These are phyloP conservation scores for Agriotes lineatus DNA, from an alignment of 2,888 invertebrate genomes.

Conservation along the genomic window DNA sequence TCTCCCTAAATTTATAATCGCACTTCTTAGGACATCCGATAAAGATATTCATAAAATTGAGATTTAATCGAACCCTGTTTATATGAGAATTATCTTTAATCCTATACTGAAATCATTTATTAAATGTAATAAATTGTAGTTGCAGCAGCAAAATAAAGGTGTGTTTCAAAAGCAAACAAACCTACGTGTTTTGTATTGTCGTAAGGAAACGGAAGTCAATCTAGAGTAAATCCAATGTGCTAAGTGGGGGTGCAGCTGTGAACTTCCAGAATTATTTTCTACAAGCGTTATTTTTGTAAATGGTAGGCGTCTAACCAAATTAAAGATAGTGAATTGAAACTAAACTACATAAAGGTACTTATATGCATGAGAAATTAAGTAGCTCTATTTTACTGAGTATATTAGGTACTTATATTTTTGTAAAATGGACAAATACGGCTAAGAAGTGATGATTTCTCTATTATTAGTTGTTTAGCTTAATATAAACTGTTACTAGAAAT, in stretches of 20 bases:
- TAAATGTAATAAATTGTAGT: no score
- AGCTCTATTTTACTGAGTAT: constrained; percentile 43
- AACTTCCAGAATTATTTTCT: constrained; percentile 20
- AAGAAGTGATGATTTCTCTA: constrained; percentile 42
- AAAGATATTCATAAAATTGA: no score
- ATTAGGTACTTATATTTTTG: constrained; percentile 45
- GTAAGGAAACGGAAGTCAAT: constrained; percentile 7
- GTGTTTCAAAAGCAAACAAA: background rate
- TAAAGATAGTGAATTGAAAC: constrained; percentile 24
- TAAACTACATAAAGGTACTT: constrained; percentile 20
- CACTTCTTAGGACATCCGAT: no score
- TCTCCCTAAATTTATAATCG: no score
- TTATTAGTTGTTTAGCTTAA: constrained; percentile 55
- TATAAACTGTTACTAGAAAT: constrained; percentile 61
- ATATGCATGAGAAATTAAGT: constrained; percentile 39
- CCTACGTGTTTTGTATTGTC: background rate
- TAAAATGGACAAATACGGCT: constrained; percentile 41
- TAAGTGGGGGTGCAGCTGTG: constrained; percentile 8
- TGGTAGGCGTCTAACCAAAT: constrained; percentile 26
- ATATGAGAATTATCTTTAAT: no score
- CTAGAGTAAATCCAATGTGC: background rate
- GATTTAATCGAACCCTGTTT: no score
- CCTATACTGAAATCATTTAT: no score
- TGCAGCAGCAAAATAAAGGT: no score
- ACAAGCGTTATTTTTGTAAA: constrained; percentile 35